These are phyloP conservation scores for Labia minor DNA, from an alignment of 2,888 invertebrate genomes.

Conservation along the genomic window DNA sequence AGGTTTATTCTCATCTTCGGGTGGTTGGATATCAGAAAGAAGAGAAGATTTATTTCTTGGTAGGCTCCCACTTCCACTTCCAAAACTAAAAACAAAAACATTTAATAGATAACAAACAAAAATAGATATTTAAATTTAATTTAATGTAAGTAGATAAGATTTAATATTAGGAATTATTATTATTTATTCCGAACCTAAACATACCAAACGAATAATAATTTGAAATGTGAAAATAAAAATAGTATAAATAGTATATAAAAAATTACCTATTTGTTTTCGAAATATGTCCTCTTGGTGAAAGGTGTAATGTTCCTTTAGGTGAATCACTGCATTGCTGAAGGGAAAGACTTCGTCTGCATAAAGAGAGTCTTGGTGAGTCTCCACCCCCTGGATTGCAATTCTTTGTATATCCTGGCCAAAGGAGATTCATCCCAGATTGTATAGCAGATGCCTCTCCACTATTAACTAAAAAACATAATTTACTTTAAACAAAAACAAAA, in stretches of 20 bases:
- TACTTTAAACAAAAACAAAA: no score
- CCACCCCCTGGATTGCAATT: not conserved
- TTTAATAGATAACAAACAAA: not conserved
- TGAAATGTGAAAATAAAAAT: no score
- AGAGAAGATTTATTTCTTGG: not conserved
- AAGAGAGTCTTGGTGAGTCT: slow-evolving; percentile 23
- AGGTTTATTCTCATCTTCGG: slow-evolving; percentile 21
- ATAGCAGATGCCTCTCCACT: slow-evolving; percentile 22
- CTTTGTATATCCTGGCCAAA: slow-evolving; percentile 24
- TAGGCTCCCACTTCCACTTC: not conserved
- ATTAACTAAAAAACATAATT: slow-evolving; percentile 20
- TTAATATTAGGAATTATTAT: no score
- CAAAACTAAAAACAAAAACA: not conserved
- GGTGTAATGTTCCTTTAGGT: not conserved
- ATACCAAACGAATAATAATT: no score
- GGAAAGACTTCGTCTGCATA: slow-evolving; percentile 20
- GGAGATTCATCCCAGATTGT: slow-evolving; percentile 22
- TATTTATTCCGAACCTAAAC: no score
- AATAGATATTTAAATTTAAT: not conserved
- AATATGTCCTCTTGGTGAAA: not conserved
- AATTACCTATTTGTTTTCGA: not conserved
- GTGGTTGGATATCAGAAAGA: slow-evolving; percentile 9
- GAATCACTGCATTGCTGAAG: slow-evolving; percentile 1
- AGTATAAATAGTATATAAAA: no score
- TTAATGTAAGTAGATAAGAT: no score